A percentile compares a stretch with the other conserved stretches of the same genome.
These are phyloP conservation scores for Shargacucullia verbasci DNA, from an alignment of 2,888 invertebrate genomes.

Conservation along the genomic window DNA sequence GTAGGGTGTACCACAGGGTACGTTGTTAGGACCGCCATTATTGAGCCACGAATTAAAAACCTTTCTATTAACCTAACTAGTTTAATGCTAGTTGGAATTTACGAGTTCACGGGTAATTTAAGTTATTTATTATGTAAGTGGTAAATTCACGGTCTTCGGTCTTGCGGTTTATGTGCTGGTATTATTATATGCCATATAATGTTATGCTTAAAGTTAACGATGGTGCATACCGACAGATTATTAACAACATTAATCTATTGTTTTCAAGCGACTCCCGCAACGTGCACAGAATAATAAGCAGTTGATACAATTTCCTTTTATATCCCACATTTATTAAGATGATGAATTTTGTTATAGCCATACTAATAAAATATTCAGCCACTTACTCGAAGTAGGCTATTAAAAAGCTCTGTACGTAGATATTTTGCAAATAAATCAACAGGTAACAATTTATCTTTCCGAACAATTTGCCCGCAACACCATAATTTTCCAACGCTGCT, in stretches of 20 bases:
- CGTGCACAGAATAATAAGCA: slow-evolving; percentile 36
- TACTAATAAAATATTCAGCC: slow-evolving; percentile 32
- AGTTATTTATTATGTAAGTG: slow-evolving; percentile 46
- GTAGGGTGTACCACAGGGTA: slow-evolving; percentile 54
- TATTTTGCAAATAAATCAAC: slow-evolving; percentile 49
- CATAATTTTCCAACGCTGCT: slow-evolving; percentile 35
- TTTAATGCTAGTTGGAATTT: slow-evolving; percentile 53
- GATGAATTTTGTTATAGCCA: slow-evolving; percentile 29
- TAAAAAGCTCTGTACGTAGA: slow-evolving; percentile 16
- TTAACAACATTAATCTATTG: slow-evolving; percentile 35
- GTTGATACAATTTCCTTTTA: slow-evolving; percentile 32
- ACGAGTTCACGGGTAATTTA: slow-evolving; percentile 50
- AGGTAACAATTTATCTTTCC: slow-evolving; percentile 48
- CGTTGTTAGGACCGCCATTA: slow-evolving; percentile 54
- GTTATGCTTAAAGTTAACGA: slow-evolving; percentile 22
- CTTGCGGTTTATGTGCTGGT: slow-evolving; percentile 5
- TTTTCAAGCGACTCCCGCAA: slow-evolving; percentile 22
- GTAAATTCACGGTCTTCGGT: slow-evolving; percentile 32
- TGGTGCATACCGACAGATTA: slow-evolving; percentile 34
- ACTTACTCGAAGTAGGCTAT: slow-evolving; percentile 9
- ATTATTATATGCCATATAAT: slow-evolving; percentile 13
- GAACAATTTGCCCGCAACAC: slow-evolving; percentile 34
- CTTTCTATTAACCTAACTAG: slow-evolving; percentile 56
- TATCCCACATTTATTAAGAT: slow-evolving; percentile 35
- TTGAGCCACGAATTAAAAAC: slow-evolving; percentile 55